Evolutionary conservation across 2,888 invertebrate species (phyloP), one percentile per base, ranked within the genome.

Genomic region (Microplitis manilae): DNA sequence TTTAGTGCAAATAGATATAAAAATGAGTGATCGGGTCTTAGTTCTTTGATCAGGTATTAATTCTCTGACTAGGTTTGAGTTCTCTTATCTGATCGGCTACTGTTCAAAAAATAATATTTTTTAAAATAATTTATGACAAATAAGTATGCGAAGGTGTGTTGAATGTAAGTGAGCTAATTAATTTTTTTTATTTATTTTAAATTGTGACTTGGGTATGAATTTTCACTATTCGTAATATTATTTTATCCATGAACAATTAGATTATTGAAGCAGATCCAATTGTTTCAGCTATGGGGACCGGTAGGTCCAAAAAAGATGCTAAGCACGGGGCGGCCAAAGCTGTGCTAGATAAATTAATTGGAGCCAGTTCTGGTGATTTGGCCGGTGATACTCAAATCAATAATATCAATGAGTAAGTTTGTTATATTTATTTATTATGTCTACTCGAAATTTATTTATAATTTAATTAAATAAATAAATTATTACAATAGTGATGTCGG

Each of bases 241-340:
- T 50, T 73, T 78, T 59, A 41, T 50, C 9, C 75, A 73, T 83
- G 85, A 86, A 88, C 83, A 81, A 79, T 82, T 73, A 81, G 74
- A 78, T 81, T 78, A 87, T 88, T 87, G 83, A 87, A 85, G 85
- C 81, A 87, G 86, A 87, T 84, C 85, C 86, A 83, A 85, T 86
- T 85, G 82, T 89, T 90, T 86, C 90, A 91, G 97, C 97, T 71
- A 96, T 96, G 92, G 97, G 97, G 50, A 95, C 96, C 81, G 98
- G 98, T 0, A 94, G 98, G 75, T 98, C 97, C 13, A 98, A 98
- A 90, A 98, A 98, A 90, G 98, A 98, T 90, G 98, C 98, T 0
- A 98, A 98, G 87, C 98, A 98, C 90, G 95, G 96, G 8, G 98
- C 98, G 20, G 98, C 98, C 0, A 96, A 97, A 86, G 95, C 96